Evolutionary conservation across 2,888 invertebrate genomes (phyloP), one percentile per base, ranked within the genome.

Genomic region (Xestobium rufovillosum): DNA sequence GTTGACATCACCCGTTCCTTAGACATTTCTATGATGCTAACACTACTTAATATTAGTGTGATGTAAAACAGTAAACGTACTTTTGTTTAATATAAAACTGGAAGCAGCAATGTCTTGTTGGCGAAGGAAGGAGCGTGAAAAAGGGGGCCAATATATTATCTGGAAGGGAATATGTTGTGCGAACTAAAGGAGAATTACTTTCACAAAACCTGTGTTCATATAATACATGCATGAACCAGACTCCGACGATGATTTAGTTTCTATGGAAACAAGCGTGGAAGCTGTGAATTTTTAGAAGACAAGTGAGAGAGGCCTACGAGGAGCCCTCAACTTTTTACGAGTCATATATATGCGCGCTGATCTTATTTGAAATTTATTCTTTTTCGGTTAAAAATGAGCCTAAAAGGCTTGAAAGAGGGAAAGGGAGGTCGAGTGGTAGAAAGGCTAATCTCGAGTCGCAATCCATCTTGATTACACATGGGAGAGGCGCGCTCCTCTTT

Each of bases 401-500:
- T 51, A 51, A 53, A 52, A 50, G 47, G 50, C 46, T 47, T 36
- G 25, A 32, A 38, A 31, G 39, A 28, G 49, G 41, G 48, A 38
- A 43, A 33, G 42, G 38, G 28, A 34, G 38, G 34, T 42, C 41
- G 47, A 43, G 43, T 42, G 47, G 51, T 48, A 46, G 53, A 57
- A 50, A 53, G 57, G 55, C 59, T 59, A 59, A 58, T 59, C 60
- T 59, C 54, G 54, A 56, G 54, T 52, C 53, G 57, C 60, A 60
- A 61, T 61, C 59, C 59, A 60, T 61, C 60, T 60, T 60, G 61
- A 61, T 61, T 60, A 59, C 59, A 61, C 59, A 57, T 56, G 59
- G 57, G 56, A 59, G 55, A 52, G 52, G 50, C 51, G 49, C 51
- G 49, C 43, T 42, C 49, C 48, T 53, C 53, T 52, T 55, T 50